A percentile compares a stretch with the other conserved stretches of the same genome.
Conservation (phyloP, 2,888 invertebrate species). For the Portevinia maculata region DNA sequence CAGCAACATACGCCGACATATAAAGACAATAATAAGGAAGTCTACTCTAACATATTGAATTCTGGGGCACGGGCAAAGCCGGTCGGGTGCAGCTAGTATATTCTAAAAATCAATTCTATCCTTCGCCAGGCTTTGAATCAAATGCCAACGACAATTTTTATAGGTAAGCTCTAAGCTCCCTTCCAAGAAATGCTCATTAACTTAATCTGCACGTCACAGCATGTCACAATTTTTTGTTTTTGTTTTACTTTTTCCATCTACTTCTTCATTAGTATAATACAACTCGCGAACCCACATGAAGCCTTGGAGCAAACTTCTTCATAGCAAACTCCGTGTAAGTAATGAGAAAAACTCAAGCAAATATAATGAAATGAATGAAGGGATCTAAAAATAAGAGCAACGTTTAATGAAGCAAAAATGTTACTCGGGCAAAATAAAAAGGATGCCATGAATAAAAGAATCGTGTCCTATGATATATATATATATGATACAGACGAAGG, state of each 20-base stretch:
- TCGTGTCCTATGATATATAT: conserved; percentile 35
- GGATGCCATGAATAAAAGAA: conserved; percentile 36
- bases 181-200: background rate
- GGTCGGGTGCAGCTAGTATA: too few species aligned
- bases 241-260: background rate
- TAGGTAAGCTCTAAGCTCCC: too few species aligned
- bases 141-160: too few species aligned
- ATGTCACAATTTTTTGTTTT: background rate
- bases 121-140: too few species aligned
- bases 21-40: too few species aligned
- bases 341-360: conserved; percentile 41
- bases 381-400: conserved; percentile 49
- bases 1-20: too few species aligned
- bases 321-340: conserved; percentile 23
- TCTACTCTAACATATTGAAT: too few species aligned
- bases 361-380: conserved; percentile 50
- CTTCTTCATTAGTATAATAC: background rate
- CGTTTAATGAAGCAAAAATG: conserved; percentile 62
- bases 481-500: background rate
- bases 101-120: too few species aligned
- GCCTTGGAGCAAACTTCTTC: background rate
- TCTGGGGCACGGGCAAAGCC: too few species aligned
- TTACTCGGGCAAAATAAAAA: conserved; percentile 41
- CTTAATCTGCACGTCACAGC: background rate
- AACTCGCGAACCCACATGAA: background rate